Evolutionary conservation across 1,140 invertebrate species (phyloP).

Genomic region (Bombus huntii): DNA sequence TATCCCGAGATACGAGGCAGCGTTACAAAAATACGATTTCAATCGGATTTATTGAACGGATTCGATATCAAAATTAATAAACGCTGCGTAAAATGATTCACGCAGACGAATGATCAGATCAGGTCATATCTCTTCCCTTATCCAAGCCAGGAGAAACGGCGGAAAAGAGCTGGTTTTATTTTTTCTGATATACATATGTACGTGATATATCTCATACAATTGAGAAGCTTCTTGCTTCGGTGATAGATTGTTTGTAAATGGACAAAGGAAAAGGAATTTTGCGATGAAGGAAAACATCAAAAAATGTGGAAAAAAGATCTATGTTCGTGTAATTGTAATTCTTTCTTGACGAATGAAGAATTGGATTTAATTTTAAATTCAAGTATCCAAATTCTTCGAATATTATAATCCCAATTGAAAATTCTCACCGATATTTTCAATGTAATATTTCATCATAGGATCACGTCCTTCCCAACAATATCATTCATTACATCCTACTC

Average conservation of each 20-base stretch:
- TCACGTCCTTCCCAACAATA: not conserved
- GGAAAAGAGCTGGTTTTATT: slow-evolving; percentile 5
- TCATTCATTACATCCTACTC: not conserved
- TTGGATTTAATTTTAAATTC: not conserved
- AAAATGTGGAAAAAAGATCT: not conserved
- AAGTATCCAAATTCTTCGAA: not conserved
- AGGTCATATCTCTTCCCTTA: slow-evolving; percentile 11
- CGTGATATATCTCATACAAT: not conserved
- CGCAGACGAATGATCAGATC: not conserved
- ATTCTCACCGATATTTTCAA: not conserved
- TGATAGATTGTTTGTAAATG: not conserved
- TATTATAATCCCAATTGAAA: not conserved
- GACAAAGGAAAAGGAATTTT: too few species aligned
- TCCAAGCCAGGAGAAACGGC: not conserved
- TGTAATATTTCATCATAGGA: not conserved
- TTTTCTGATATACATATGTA: not conserved
- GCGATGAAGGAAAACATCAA: not conserved
- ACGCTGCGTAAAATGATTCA: slow-evolving; percentile 15
- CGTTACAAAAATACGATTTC: not conserved
- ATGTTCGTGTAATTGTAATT: not conserved
- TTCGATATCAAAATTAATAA: not conserved
- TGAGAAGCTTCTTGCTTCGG: not conserved
- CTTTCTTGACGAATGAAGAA: not conserved
- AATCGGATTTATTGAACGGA: not conserved
- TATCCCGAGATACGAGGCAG: slow-evolving; percentile 26